Conservation (phyloP, 2,888 invertebrate species). For the Scaptomyza polygonia region DNA sequence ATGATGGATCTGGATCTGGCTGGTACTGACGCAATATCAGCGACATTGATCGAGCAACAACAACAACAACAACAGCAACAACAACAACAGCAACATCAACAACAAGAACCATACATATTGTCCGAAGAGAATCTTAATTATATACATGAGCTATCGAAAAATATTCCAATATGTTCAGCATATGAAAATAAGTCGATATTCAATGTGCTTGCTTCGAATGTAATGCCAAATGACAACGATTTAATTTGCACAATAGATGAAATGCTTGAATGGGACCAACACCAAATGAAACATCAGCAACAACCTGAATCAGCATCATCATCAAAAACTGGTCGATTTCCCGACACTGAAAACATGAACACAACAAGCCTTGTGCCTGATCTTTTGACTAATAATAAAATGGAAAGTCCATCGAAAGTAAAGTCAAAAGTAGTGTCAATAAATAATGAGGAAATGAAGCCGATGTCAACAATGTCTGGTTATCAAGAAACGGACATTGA, state of each 20-base stretch:
- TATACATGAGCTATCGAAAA: conserved; percentile 83
- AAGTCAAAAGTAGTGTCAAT: background rate
- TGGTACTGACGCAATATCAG: background rate
- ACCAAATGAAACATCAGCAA: conserved; percentile 28
- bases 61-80: background rate
- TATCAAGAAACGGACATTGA: conserved; percentile 72
- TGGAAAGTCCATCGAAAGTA: background rate
- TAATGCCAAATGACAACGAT: conserved; percentile 14
- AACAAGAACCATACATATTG: conserved; percentile 68
- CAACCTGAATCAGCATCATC: background rate
- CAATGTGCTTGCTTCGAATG: conserved; percentile 66
- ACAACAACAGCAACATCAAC: too few relatives aligned
- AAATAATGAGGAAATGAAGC: background rate
- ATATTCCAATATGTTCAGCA: conserved; percentile 84
- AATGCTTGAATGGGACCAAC: conserved; percentile 78
- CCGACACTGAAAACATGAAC: background rate
- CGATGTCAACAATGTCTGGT: background rate
- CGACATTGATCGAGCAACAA: background rate
- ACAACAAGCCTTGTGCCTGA: conserved; percentile 52
- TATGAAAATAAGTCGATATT: conserved; percentile 84
- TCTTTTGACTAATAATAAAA: conserved; percentile 46
- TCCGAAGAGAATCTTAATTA: conserved; percentile 84
- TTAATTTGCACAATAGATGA: conserved; percentile 73
- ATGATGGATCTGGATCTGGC: conserved; percentile 18
- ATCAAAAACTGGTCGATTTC: background rate